A percentile compares a stretch with the other conserved stretches of the same genome.
These are phyloP conservation scores for Tinea pellionella DNA, from an alignment of 2,888 invertebrate species.

Conservation along the genomic window DNA sequence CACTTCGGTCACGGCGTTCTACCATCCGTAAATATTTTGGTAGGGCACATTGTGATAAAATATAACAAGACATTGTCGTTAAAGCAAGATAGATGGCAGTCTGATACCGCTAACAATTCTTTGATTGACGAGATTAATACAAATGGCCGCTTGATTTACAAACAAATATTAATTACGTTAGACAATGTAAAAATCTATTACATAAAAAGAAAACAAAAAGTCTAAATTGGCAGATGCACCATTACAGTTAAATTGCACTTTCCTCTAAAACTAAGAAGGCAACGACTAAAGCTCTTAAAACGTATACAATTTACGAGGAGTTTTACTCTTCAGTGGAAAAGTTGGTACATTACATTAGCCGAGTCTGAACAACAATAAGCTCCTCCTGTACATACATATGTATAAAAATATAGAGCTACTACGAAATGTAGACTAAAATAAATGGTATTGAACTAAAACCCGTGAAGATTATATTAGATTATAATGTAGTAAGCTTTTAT, in stretches of 20 bases:
- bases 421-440: neutral
- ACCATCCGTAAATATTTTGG: slow-evolving; percentile 42
- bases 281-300: slow-evolving; percentile 11
- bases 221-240: slow-evolving; percentile 10
- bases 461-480: neutral
- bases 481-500: neutral
- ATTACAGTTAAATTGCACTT: neutral
- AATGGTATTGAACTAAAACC: neutral
- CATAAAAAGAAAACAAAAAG: neutral
- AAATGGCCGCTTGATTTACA: neutral
- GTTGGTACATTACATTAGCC: slow-evolving; percentile 13
- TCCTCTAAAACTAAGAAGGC: slow-evolving; percentile 3
- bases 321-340: slow-evolving; percentile 6
- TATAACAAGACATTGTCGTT: slow-evolving; percentile 67
- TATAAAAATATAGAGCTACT: neutral
- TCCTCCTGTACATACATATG: neutral
- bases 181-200: neutral
- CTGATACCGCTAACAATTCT: slow-evolving; percentile 45
- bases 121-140: slow-evolving; percentile 21
- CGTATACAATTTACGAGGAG: slow-evolving; percentile 8
- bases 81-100: slow-evolving; percentile 53
- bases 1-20: slow-evolving; percentile 46
- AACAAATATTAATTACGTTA: neutral
- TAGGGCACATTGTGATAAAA: slow-evolving; percentile 61
- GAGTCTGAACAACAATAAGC: slow-evolving; percentile 5